A percentile compares a stretch with the other conserved stretches of the same genome.
Evolutionary conservation across 2,888 invertebrate genomes (phyloP).

Genomic region (Hyposoter dolosus): DNA sequence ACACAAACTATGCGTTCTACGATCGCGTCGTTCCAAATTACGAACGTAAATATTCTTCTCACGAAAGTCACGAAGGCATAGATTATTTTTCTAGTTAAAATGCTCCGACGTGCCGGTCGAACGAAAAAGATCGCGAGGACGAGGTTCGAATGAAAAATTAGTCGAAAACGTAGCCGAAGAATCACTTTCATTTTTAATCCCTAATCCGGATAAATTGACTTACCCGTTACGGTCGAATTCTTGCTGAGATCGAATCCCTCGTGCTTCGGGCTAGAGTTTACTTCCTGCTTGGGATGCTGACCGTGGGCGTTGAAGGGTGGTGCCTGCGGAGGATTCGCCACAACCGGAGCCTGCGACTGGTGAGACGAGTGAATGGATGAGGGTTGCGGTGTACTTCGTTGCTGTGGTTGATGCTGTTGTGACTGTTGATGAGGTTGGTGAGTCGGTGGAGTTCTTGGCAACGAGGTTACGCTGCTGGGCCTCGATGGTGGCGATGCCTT

Average conservation of each 20-base stretch:
- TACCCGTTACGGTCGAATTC: constrained; percentile 88
- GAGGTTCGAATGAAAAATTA: constrained; percentile 1
- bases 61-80: constrained; percentile 44
- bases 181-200: constrained; percentile 5
- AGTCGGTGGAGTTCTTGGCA: constrained; percentile 82
- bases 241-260: constrained; percentile 88
- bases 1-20: constrained; percentile 10
- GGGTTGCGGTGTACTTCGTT: constrained; percentile 71
- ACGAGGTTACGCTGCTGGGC: constrained; percentile 82
- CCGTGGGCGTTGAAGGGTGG: constrained; percentile 78
- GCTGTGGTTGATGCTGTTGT: constrained; percentile 80
- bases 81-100: not conserved
- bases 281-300: constrained; percentile 82
- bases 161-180: not conserved
- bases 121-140: not conserved
- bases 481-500: constrained; percentile 85
- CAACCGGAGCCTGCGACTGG: constrained; percentile 84
- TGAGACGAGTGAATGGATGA: constrained; percentile 82
- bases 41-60: constrained; percentile 18
- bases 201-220: constrained; percentile 78
- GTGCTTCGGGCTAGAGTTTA: constrained; percentile 87
- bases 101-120: not conserved
- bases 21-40: not conserved
- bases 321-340: constrained; percentile 85
- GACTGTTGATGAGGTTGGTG: constrained; percentile 78